Percentiles rank a stretch among this genome's conserved stretches.
These are phyloP conservation scores for Galaxea fascicularis DNA, from an alignment of 92 coral and sea anemone species.

Conservation along the genomic window DNA sequence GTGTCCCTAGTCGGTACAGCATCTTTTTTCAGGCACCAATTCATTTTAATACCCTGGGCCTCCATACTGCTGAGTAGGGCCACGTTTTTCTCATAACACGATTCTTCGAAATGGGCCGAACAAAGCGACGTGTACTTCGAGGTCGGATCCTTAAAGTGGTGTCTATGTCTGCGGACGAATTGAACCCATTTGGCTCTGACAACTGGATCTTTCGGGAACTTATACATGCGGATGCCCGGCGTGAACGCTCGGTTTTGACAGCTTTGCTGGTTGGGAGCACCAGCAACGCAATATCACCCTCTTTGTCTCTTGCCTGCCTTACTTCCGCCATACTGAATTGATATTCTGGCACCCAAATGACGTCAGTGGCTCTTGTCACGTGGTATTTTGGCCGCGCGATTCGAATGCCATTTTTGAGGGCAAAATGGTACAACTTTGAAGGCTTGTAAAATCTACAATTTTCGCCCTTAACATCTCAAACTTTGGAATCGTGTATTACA, in stretches of 20 bases:
- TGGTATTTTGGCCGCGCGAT: too few species aligned
- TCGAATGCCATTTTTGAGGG: too few species aligned
- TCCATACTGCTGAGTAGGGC: constrained; percentile 4
- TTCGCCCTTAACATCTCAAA: neutral
- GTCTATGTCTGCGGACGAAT: neutral
- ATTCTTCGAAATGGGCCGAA: constrained; percentile 42
- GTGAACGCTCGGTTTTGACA: neutral
- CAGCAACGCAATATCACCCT: neutral
- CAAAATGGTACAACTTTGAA: neutral
- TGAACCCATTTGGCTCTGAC: constrained; percentile 8
- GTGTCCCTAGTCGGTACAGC: constrained; percentile 50
- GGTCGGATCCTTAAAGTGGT: neutral
- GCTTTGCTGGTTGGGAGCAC: neutral
- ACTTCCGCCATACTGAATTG: constrained; percentile 23
- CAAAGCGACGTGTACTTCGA: constrained; percentile 36
- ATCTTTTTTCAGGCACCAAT: constrained; percentile 1
- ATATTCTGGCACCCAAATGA: neutral
- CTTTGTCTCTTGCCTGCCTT: constrained; percentile 8
- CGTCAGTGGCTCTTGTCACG: too few species aligned
- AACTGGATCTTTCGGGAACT: constrained; percentile 10
- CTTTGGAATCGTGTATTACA: neutral
- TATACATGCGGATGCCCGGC: neutral
- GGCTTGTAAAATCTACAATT: neutral
- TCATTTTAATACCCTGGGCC: constrained; percentile 7
- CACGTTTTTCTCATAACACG: constrained; percentile 13